Conservation (phyloP, 2,797 vertebrate genomes). For the Gastrophryne carolinensis region DNA sequence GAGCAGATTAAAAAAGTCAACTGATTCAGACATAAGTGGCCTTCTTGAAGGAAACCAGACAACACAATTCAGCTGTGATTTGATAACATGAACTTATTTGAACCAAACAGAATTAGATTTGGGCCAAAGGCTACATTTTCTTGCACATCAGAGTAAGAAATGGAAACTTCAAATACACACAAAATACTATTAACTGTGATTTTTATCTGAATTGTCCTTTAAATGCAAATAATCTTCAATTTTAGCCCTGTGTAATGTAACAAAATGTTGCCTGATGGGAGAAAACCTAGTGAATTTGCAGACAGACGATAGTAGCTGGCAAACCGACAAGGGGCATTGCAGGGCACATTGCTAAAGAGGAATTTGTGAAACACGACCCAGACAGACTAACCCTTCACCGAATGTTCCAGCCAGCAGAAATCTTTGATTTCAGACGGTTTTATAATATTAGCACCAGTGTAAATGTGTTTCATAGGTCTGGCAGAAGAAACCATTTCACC, state of each 20-base stretch:
- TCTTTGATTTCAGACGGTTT: constrained; percentile 55
- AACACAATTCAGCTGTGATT: too few relatives aligned
- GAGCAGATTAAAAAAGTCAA: too few relatives aligned
- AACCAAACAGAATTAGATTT: too few relatives aligned
- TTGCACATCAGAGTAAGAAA: too few relatives aligned
- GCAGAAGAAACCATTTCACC: constrained; percentile 47
- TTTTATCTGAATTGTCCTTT: not conserved
- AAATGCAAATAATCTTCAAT: not conserved
- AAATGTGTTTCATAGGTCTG: constrained; percentile 67
- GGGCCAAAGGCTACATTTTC: too few relatives aligned
- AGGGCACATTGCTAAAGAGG: constrained; percentile 60
- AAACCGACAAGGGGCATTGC: constrained; percentile 57
- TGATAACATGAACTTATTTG: too few relatives aligned
- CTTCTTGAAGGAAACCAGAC: too few relatives aligned
- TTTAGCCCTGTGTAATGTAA: constrained; percentile 34
- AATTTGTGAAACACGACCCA: constrained; percentile 65
- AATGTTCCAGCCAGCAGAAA: constrained; percentile 60
- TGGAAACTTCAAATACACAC: too few relatives aligned
- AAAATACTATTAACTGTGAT: too few relatives aligned
- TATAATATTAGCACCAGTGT: constrained; percentile 62
- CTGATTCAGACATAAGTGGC: too few relatives aligned
- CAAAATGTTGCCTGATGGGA: constrained; percentile 54
- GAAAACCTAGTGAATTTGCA: constrained; percentile 54
- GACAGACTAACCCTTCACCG: constrained; percentile 64
- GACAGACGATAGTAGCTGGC: constrained; percentile 60